Evolutionary conservation across 1,140 invertebrate species (phyloP).

Genomic region (Portunus trituberculatus): DNA sequence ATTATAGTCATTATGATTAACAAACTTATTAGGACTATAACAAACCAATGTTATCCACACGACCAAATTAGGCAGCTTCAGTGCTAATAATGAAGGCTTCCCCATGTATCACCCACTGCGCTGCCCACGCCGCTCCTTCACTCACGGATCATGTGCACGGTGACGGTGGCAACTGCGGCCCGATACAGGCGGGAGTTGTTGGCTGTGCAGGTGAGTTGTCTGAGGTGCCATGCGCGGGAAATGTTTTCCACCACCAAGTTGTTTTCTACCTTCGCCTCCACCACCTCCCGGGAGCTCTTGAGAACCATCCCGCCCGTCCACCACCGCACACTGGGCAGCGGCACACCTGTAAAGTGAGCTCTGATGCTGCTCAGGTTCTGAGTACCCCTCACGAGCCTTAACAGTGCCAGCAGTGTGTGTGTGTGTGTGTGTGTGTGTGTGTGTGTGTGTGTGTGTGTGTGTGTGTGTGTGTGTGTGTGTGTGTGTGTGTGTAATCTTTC

Average conservation of each 20-base stretch:
- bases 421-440: too few relatives aligned
- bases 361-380: too few relatives aligned
- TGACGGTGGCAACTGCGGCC: neutral
- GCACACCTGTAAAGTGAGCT: neutral
- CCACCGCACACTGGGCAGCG: conserved; percentile 25
- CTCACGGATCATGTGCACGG: conserved; percentile 42
- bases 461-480: too few relatives aligned
- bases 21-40: neutral
- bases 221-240: conserved; percentile 42
- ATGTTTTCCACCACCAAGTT: conserved; percentile 50
- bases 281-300: conserved; percentile 42
- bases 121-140: neutral
- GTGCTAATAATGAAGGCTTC: too few relatives aligned
- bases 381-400: too few relatives aligned
- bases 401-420: too few relatives aligned
- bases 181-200: conserved; percentile 44
- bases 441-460: too few relatives aligned
- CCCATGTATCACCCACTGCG: too few relatives aligned
- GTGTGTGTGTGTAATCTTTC: too few relatives aligned
- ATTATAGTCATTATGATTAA: neutral
- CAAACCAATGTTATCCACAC: too few relatives aligned
- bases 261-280: conserved; percentile 22
- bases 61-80: too few relatives aligned
- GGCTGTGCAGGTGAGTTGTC: conserved; percentile 40
- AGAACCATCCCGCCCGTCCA: conserved; percentile 33